A percentile compares a stretch with the other conserved stretches of the same genome.
Conservation (phyloP, 2,113 vertebrate genomes). For the Stegostoma tigrinum region DNA sequence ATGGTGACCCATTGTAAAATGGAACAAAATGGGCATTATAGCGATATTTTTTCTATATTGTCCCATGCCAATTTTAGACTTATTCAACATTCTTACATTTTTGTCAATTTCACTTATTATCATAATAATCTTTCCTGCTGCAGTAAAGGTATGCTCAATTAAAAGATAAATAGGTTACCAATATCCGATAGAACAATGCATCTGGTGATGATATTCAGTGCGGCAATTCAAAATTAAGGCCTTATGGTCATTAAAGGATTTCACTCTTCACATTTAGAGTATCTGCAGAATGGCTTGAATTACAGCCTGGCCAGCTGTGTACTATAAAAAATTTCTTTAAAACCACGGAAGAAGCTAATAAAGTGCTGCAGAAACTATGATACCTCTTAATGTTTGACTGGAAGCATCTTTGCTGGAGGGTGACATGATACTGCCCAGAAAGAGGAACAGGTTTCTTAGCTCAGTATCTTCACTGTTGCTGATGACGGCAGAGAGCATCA, state of each 20-base stretch:
- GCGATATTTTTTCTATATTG: neutral
- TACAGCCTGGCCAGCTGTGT: neutral
- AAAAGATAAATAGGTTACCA: neutral
- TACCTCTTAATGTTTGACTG: neutral
- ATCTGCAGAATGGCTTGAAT: conserved; percentile 11
- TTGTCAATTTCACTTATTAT: neutral
- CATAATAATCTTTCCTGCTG: neutral
- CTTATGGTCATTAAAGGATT: neutral
- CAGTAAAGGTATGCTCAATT: neutral
- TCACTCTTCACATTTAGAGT: neutral
- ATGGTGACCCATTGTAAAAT: neutral
- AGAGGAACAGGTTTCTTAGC: neutral
- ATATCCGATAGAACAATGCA: neutral
- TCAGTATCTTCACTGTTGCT: neutral
- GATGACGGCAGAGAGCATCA: neutral
- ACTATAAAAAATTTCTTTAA: neutral
- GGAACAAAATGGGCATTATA: neutral
- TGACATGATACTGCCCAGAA: neutral
- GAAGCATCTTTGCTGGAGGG: neutral
- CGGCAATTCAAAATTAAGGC: neutral
- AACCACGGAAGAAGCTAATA: neutral
- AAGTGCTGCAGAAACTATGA: neutral
- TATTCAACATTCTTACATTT: neutral
- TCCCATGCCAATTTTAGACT: neutral
- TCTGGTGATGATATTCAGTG: neutral